Conservation (phyloP, 2,797 vertebrate genomes). For the Pyrrhura leucotis region DNA sequence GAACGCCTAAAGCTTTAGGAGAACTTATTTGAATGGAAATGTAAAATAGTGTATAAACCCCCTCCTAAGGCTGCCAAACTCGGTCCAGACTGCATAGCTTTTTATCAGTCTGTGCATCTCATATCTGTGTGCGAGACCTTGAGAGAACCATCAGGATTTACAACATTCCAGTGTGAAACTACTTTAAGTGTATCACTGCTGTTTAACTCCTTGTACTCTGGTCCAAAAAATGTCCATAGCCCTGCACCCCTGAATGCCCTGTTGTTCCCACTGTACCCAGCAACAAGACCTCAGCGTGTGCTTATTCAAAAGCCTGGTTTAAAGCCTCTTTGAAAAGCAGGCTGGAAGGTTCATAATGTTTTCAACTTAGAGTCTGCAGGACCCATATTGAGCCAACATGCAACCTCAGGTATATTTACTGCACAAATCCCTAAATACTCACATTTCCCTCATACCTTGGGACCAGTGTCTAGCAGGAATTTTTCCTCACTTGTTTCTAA, state of each 20-base stretch:
- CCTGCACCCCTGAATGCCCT: not conserved
- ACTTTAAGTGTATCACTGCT: not conserved
- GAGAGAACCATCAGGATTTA: not conserved
- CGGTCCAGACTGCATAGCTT: not conserved
- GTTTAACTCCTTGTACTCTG: not conserved
- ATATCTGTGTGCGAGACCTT: not conserved
- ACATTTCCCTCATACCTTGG: not conserved
- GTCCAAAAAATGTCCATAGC: fast-evolving
- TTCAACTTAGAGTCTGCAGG: not conserved
- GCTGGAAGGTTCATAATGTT: not conserved
- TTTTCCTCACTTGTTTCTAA: not conserved
- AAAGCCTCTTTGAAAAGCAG: not conserved
- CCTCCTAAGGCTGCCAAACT: not conserved
- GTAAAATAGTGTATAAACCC: not conserved
- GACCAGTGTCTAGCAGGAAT: not conserved
- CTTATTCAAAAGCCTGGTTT: not conserved
- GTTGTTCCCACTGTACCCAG: not conserved
- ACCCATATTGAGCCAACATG: not conserved
- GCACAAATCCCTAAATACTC: not conserved
- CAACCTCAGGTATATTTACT: not conserved
- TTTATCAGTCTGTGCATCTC: not conserved
- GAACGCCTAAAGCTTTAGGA: not conserved
- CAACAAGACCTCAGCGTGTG: not conserved
- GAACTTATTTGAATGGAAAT: not conserved
- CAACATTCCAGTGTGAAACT: not conserved